A percentile compares a stretch with the other conserved stretches of the same genome.
Evolutionary conservation across 2,888 invertebrate species (phyloP).

Genomic region (Agonopterix heracliana): DNA sequence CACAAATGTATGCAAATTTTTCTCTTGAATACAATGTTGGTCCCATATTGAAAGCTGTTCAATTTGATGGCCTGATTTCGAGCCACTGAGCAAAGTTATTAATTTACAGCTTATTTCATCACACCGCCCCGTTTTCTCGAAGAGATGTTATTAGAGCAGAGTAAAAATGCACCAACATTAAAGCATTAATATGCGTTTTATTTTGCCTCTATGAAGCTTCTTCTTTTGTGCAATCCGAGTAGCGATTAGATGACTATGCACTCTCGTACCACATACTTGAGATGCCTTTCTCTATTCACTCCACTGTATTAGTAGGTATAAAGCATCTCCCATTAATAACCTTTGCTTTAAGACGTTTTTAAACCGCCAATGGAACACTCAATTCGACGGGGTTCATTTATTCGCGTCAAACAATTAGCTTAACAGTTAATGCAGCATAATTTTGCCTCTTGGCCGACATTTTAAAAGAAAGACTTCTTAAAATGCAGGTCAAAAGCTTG

Average conservation of each 20-base stretch:
- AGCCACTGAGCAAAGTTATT: too few relatives aligned
- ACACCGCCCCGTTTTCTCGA: too few relatives aligned
- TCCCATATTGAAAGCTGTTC: too few relatives aligned
- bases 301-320: conserved; percentile 5
- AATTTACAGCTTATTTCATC: too few relatives aligned
- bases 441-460: conserved; percentile 19
- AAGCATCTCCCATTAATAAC: conserved; percentile 13
- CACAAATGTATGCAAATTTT: too few relatives aligned
- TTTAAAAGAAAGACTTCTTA: conserved; percentile 8
- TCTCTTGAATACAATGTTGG: too few relatives aligned
- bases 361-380: conserved; percentile 4
- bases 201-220: conserved; percentile 5
- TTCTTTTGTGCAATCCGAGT: not conserved
- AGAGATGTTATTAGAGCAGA: too few relatives aligned
- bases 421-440: conserved; percentile 20
- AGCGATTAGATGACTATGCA: conserved; percentile 1
- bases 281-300: conserved; percentile 11
- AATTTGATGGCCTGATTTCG: too few relatives aligned
- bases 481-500: conserved; percentile 14
- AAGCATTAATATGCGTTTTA: not conserved
- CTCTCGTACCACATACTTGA: not conserved
- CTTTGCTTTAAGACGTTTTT: conserved; percentile 4
- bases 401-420: conserved; percentile 19
- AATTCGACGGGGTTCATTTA: conserved; percentile 15
- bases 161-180: too few relatives aligned